Evolutionary conservation across 1,140 invertebrate genomes (phyloP), one percentile per base, ranked within the genome.

Genomic region (Agrilus planipennis): DNA sequence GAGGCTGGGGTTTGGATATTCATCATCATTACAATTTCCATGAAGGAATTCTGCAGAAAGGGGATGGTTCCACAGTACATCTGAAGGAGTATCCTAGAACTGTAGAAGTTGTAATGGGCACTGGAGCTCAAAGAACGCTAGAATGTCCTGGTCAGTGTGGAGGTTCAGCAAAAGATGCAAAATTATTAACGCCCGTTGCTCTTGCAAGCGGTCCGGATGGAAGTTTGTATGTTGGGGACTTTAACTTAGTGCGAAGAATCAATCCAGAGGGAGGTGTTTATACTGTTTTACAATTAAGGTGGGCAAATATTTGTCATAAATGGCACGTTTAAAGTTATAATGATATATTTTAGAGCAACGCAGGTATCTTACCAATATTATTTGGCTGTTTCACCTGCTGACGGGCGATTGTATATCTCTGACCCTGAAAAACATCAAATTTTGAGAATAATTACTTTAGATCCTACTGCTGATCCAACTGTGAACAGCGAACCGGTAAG

Each of bases 11-110:
- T 40, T 65, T 99, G 14, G 87, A 97, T 57, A 92, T 97, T 39
- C 93, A 97, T 66, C 93, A 98, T 62, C 89, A 94, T 61, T 96
- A 97, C 65, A 97, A 98, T 61, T 94, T 94, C 70, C 85, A 92
- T 54, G 89, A 95, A 73, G 91, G 89, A 23, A 93, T 96, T 47
- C 65, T 97, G 27, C 91, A 96, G 60, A 94, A 94, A 61, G 93
- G 93, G 17, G 93, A 97, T 60, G 93, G 93, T 21, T 87, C 87
- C 1, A 49, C 73, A 15, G 69, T 96, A 14, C 89, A 94, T 61
- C 75, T 96, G 55, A 93, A 92, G 58, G 84, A 94, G 58, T 88
- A 91, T 57, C 85, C 89, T 12, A 72, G 83, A 15, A 87, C 88
- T 37, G 81, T 96, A 1, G 79, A 88, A 54, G 88, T 92, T 10